Evolutionary conservation across 2,888 invertebrate genomes (phyloP).

Genomic region (Diadegma fenestrale): DNA sequence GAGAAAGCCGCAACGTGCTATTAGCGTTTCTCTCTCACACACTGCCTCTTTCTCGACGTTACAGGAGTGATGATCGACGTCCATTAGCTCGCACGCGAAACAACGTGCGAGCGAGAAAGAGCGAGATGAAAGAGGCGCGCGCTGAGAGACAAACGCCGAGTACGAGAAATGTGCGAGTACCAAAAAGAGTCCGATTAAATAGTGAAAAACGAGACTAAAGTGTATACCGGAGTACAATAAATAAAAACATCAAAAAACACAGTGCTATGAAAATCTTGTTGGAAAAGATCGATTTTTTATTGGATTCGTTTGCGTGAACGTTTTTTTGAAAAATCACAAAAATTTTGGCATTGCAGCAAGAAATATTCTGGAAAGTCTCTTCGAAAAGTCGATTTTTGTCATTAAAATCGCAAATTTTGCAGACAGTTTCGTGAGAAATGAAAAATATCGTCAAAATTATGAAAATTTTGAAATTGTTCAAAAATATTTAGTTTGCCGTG

Average conservation of each 20-base stretch:
- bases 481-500: too few relatives aligned
- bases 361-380: too few relatives aligned
- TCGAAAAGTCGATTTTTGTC: too few relatives aligned
- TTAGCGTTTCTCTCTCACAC: conserved; percentile 51
- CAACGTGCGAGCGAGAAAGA: conserved; percentile 31
- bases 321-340: too few relatives aligned
- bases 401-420: too few relatives aligned
- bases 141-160: conserved; percentile 58
- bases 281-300: too few relatives aligned
- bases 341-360: too few relatives aligned
- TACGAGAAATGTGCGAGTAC: conserved; percentile 19
- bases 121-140: conserved; percentile 45
- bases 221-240: conserved; percentile 47
- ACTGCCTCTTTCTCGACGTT: conserved; percentile 64
- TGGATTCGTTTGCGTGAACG: too few relatives aligned
- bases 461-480: too few relatives aligned
- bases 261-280: too few relatives aligned
- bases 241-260: conserved; percentile 34
- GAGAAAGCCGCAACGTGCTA: conserved; percentile 70
- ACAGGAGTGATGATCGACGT: conserved; percentile 76
- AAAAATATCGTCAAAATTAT: too few relatives aligned
- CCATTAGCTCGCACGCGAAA: conserved; percentile 74
- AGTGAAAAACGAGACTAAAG: conserved; percentile 40
- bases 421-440: too few relatives aligned
- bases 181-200: conserved; percentile 8